Evolutionary conservation across 2,888 invertebrate genomes (phyloP), one percentile per base, ranked within the genome.

Genomic region (Helicoverpa assulta): DNA sequence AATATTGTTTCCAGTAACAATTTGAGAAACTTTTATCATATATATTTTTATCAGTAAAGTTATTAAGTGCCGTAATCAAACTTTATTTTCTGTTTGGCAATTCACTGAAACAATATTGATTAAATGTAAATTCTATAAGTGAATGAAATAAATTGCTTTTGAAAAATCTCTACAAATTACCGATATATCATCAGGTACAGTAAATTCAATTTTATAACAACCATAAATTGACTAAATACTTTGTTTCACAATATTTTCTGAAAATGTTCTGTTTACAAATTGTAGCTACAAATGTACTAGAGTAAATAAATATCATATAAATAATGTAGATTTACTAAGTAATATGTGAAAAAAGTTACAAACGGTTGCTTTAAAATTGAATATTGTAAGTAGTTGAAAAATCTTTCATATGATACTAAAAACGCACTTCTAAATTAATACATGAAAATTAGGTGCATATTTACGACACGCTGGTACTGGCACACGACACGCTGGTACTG

Each of bases 91-190:
- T 52, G 52, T 63, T 73, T 60, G 19, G 63, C 37, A 40, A 10
- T 29, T 50, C 5, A 6, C 18, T 19, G 51, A 65, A 37, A 70
- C 50, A 54, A 56, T 67, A 52, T 58, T 65, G 59, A 77, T 53
- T 61, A 37, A 79, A 67, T 37, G 57, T 53, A 73, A 51, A 57
- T 59, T 63, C 51, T 52, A 37, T 62, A 60, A 65, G 37, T 63
- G 59, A 62, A 80, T 65, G 56, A 59, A 80, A 68, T 68, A 71
- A 80, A 68, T 72, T 80, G 51, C 56, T 68, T 62, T 55, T 29
- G 14, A 37, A 12, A 29, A 14, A 21, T 5, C 2, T 52, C 33
- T 33, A 21, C 54, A 62, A 67, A 71, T 67, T 62, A n/a, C n/a
- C n/a, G n/a, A n/a, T n/a, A n/a, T n/a, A n/a, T n/a, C n/a, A 76